phyloP scores from a whole-genome alignment of 2,113 vertebrate genomes.

The Parotia lawesii region DNA sequence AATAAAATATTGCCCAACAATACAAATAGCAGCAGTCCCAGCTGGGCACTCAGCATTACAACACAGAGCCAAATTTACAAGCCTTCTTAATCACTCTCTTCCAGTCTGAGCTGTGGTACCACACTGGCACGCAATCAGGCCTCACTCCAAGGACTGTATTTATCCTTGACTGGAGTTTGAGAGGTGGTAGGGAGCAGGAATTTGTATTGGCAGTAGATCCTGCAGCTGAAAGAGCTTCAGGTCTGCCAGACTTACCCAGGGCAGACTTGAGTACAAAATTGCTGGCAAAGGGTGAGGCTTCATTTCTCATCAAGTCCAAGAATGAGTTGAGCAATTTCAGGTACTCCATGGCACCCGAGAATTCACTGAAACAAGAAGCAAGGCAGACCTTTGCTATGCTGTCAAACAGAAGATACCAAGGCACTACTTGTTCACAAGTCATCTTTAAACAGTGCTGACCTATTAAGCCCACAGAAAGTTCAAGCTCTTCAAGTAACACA shows the following conservation, averaged over 20 bases:
- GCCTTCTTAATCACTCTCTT: background rate
- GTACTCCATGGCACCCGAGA: constrained; percentile 86
- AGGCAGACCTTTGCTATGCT: background rate
- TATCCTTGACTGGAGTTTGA: background rate
- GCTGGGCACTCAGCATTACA: background rate
- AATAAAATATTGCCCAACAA: background rate
- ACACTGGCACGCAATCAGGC: background rate
- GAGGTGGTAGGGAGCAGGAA: background rate
- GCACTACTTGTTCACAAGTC: background rate
- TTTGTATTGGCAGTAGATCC: background rate
- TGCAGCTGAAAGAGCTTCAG: background rate
- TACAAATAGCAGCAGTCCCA: background rate
- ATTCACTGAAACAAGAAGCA: constrained; percentile 80
- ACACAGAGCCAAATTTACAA: background rate
- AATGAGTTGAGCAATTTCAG: constrained; percentile 89
- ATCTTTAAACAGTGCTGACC: background rate
- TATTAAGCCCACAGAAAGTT: background rate
- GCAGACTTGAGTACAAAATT: constrained; percentile 70
- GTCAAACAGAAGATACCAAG: background rate
- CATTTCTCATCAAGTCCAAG: constrained; percentile 79
- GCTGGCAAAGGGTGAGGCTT: constrained; percentile 66
- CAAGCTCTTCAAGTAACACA: background rate
- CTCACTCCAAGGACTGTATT: background rate
- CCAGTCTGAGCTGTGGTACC: background rate
- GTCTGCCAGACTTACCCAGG: constrained; percentile 64